Conservation (phyloP, 2,888 invertebrate genomes). For the Lycophotia porphyrea region DNA sequence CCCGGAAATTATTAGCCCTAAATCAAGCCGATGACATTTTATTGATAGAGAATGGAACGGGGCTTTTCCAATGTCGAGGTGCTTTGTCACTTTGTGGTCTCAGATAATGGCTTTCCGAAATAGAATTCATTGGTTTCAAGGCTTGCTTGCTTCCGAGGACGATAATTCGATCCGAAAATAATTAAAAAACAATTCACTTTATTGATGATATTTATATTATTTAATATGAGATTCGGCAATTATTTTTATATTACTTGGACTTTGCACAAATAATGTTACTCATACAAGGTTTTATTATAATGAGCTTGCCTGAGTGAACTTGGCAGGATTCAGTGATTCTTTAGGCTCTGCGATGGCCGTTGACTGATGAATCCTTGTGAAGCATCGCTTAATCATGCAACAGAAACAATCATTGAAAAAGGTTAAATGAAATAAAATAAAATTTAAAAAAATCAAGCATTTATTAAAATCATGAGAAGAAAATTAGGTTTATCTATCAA, state of each 20-base stretch:
- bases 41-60: slow-evolving; percentile 39
- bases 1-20: slow-evolving; percentile 35
- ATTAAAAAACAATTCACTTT: not conserved
- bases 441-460: too few relatives aligned
- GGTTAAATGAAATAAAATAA: not conserved
- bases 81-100: slow-evolving; percentile 34
- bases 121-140: slow-evolving; percentile 3
- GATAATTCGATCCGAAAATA: not conserved
- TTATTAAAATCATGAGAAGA: too few relatives aligned
- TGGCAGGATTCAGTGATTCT: slow-evolving; percentile 34
- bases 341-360: slow-evolving; percentile 24
- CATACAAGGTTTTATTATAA: slow-evolving; percentile 15
- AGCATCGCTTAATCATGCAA: slow-evolving; percentile 41
- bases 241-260: not conserved
- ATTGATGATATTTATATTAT: not conserved
- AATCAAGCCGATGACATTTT: slow-evolving; percentile 40
- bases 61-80: slow-evolving; percentile 12
- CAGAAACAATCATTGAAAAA: slow-evolving; percentile 13
- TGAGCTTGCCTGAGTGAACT: slow-evolving; percentile 20
- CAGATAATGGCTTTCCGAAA: slow-evolving; percentile 19
- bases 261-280: slow-evolving; percentile 3
- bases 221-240: not conserved
- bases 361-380: slow-evolving; percentile 47
- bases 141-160: not conserved
- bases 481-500: too few relatives aligned